A percentile compares a stretch with the other conserved stretches of the same genome.
phyloP scores from a whole-genome alignment of 53 echinoderm and acorn worm genomes.

The Temnopleurus reevesii region DNA sequence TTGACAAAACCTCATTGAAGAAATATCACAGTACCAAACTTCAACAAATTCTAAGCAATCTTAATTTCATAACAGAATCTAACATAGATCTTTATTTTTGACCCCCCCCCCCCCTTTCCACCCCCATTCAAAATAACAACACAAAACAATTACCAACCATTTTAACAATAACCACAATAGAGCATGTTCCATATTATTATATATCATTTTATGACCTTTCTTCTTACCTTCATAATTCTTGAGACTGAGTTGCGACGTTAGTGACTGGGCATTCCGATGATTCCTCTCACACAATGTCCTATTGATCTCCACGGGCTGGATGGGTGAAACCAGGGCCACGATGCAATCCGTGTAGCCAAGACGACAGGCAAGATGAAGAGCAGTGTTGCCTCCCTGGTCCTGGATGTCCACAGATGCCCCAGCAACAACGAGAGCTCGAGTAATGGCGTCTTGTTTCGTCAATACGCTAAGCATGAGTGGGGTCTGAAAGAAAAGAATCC shows the following conservation, averaged over 20 bases:
- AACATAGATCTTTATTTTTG: too few relatives aligned
- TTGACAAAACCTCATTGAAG: too few relatives aligned
- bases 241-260: slow-evolving; percentile 81
- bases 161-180: too few relatives aligned
- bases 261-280: slow-evolving; percentile 45
- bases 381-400: slow-evolving; percentile 83
- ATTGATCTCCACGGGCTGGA: slow-evolving; percentile 65
- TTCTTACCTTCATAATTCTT: slow-evolving; percentile 95
- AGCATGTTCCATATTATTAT: too few relatives aligned
- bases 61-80: too few relatives aligned
- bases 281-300: slow-evolving; percentile 42
- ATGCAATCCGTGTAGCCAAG: slow-evolving; percentile 64
- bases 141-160: too few relatives aligned
- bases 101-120: too few relatives aligned
- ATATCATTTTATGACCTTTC: too few relatives aligned
- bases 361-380: slow-evolving; percentile 88
- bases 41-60: too few relatives aligned
- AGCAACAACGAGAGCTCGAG: slow-evolving; percentile 76
- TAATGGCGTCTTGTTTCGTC: slow-evolving; percentile 67
- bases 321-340: slow-evolving; percentile 62
- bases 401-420: slow-evolving; percentile 71
- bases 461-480: slow-evolving; percentile 80
- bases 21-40: too few relatives aligned
- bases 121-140: too few relatives aligned
- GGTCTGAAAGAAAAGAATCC: slow-evolving; percentile 64